phyloP scores from a whole-genome alignment of 1,140 invertebrate species.

The Artemia franciscana region DNA sequence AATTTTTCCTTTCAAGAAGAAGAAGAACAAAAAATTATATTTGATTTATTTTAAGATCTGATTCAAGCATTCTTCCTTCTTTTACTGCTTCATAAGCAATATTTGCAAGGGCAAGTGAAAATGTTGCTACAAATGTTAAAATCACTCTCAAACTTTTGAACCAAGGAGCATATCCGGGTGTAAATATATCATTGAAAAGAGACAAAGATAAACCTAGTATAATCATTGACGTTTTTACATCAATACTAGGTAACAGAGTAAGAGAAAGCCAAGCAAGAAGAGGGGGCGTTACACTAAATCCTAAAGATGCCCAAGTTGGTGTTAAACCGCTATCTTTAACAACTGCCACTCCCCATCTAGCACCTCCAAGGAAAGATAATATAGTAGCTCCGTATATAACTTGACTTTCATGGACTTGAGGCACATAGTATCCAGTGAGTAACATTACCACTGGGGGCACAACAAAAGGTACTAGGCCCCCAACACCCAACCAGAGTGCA shows the following conservation, averaged over 20 bases:
- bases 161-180: slow-evolving; percentile 19
- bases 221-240: slow-evolving; percentile 11
- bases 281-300: slow-evolving; percentile 18
- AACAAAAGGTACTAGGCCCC: slow-evolving; percentile 20
- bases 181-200: slow-evolving; percentile 18
- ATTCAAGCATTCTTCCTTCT: neutral
- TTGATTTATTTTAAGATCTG: no score
- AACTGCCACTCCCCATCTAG: slow-evolving; percentile 20
- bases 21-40: no score
- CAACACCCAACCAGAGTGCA: slow-evolving; percentile 18
- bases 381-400: slow-evolving; percentile 20
- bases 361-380: slow-evolving; percentile 22
- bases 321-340: slow-evolving; percentile 12
- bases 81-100: neutral
- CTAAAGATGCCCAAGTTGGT: slow-evolving; percentile 19
- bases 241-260: slow-evolving; percentile 15
- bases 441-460: slow-evolving; percentile 19
- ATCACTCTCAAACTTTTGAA: slow-evolving; percentile 21
- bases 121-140: slow-evolving; percentile 18
- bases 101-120: slow-evolving; percentile 13
- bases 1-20: no score
- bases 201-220: slow-evolving; percentile 16
- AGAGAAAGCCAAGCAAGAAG: slow-evolving; percentile 19
- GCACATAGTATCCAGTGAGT: slow-evolving; percentile 13
- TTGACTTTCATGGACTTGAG: slow-evolving; percentile 18